Conservation (phyloP, 2,797 vertebrate species). For the Lithobates pipiens region DNA sequence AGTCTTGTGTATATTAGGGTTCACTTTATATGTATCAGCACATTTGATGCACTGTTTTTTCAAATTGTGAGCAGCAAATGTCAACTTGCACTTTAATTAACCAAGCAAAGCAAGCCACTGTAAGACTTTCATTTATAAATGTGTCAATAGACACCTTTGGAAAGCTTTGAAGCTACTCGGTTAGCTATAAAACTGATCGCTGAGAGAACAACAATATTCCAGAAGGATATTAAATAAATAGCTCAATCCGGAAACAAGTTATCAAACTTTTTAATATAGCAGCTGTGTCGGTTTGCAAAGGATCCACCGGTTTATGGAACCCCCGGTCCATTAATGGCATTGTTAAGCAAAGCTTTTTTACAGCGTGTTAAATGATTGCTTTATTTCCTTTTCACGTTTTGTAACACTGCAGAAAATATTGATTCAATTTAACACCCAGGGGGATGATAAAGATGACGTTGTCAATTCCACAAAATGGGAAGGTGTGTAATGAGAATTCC, state of each 20-base stretch:
- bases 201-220: constrained; percentile 22
- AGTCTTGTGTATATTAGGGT: no score
- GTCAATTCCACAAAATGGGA: constrained; percentile 25
- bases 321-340: constrained; percentile 34
- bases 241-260: constrained; percentile 43
- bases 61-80: no score
- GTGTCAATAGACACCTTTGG: neutral
- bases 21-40: no score
- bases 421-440: constrained; percentile 19
- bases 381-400: constrained; percentile 48
- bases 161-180: constrained; percentile 1
- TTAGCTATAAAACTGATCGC: constrained; percentile 37
- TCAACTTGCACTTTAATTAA: no score
- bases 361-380: constrained; percentile 58
- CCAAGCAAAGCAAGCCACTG: no score
- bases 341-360: constrained; percentile 52
- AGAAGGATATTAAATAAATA: constrained; percentile 53
- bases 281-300: constrained; percentile 27
- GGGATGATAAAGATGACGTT: constrained; percentile 43
- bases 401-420: constrained; percentile 43
- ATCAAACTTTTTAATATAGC: constrained; percentile 46
- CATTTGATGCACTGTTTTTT: no score
- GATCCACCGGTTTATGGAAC: constrained; percentile 27
- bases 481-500: constrained; percentile 41
- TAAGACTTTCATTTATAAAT: neutral